Conservation (phyloP, 2,888 invertebrate genomes). For the Lithosia quadra region DNA sequence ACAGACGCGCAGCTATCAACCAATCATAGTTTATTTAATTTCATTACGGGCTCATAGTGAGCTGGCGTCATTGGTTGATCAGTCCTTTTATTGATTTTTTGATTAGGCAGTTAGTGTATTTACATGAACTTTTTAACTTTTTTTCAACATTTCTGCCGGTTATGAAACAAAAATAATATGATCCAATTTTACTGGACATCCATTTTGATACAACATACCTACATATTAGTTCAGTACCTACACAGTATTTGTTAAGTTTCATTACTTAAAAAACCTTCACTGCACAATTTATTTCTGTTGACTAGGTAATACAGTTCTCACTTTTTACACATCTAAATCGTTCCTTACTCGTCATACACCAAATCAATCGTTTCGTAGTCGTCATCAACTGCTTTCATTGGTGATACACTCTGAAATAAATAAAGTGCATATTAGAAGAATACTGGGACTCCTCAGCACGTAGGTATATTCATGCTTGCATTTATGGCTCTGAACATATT, state of each 20-base stretch:
- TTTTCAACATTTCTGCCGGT: no score
- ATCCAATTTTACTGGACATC: background rate
- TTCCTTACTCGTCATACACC: background rate
- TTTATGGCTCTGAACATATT: background rate
- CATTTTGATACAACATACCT: background rate
- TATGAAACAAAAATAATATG: background rate
- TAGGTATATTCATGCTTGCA: no score
- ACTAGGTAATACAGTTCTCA: background rate
- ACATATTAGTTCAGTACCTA: no score
- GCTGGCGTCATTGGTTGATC: no score
- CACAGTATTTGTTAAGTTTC: background rate
- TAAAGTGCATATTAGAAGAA: background rate
- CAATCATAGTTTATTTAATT: no score
- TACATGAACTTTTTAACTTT: no score
- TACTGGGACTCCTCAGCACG: background rate
- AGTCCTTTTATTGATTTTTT: no score
- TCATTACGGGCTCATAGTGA: no score
- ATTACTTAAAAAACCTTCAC: background rate
- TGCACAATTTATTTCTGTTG: background rate
- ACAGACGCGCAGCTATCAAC: no score
- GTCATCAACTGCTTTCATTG: background rate
- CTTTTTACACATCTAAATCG: background rate
- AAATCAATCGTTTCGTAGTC: background rate
- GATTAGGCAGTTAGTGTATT: no score
- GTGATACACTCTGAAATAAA: slow-evolving; percentile 12